Evolutionary conservation across 2,113 vertebrate genomes (phyloP).

Genomic region (Vulpes lagopus): DNA sequence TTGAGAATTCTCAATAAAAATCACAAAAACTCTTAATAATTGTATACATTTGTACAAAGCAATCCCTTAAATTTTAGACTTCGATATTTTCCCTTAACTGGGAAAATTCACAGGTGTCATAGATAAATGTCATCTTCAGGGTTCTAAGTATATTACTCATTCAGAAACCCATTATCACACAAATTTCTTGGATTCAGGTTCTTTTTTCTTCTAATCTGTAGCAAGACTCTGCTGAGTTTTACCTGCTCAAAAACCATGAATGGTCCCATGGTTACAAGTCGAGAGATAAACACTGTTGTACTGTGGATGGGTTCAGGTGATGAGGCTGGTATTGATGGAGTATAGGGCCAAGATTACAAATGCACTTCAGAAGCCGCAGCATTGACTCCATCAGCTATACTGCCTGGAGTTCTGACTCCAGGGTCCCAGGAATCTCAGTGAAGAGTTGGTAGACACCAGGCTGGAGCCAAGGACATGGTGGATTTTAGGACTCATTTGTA

Average conservation of each 20-base stretch:
- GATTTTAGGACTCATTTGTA: neutral
- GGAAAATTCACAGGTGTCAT: neutral
- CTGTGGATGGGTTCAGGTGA: neutral
- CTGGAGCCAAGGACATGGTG: neutral
- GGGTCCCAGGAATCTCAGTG: neutral
- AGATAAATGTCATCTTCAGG: neutral
- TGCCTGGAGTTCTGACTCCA: neutral
- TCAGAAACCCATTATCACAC: neutral
- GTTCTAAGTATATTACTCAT: neutral
- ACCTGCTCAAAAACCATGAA: neutral
- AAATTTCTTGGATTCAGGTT: neutral
- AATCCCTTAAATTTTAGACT: neutral
- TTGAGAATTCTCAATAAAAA: conserved; percentile 69
- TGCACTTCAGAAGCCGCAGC: neutral
- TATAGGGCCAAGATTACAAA: neutral
- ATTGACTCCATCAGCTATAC: neutral
- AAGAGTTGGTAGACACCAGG: neutral
- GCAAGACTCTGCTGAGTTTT: neutral
- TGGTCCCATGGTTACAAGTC: neutral
- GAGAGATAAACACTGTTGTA: neutral
- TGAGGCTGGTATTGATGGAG: neutral
- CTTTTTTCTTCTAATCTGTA: neutral
- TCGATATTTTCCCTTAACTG: neutral
- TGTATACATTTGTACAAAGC: conserved; percentile 5
- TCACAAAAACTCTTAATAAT: conserved; percentile 51